Base-by-base conservation (phyloP, 2,113 vertebrate species). In the Erpornis zantholeuca region DNA sequence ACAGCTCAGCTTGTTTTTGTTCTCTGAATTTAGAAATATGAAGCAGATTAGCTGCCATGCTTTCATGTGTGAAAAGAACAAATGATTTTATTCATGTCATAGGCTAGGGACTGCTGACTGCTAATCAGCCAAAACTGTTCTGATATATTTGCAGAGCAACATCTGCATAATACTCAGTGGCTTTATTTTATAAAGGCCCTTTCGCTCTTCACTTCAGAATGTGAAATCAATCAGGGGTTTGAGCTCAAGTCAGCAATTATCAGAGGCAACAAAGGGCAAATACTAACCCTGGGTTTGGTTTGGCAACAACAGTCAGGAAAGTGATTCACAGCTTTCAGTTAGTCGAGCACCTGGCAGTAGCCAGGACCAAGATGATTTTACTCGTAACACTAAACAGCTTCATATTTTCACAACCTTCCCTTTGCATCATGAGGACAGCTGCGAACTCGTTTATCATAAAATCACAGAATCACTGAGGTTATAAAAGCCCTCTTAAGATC, bases 31-130 rank as follows among this genome's bases (percentile, higher is more conserved):
- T 59, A 93, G 52, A 86, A 97, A 88, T 94, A 91, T 66, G 91
- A 93, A 91, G 75, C 20, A 6, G 92, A 97, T 95, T 95, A 96
- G 68, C 60, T 83, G 90, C 90, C 38, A 86, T 40, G 82, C 92
- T 96, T 82, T 90, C 91, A 91, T 64, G 79, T 93, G 95, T 90
- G 82, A 96, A 94, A 88, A 94, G 92, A 96, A 94, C 87, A 92
- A 94, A 94, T 77, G 54, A 95, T 80, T 94, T 96, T 77, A 85
- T 69, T 95, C 87, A 38, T 82, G 90, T 94, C 90, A 80, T 12
- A 77, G 93, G 63, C 75, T 63, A 85, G 82, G 78, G 96, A 91
- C 68, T 93, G 87, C 93, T 94, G 90, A 95, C 90, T 93, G 75
- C 78, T 95, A 85, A 92, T 94, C 90, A 92, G 80, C 78, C 86